A percentile compares a stretch with the other conserved stretches of the same genome.
Evolutionary conservation across 2,113 vertebrate species (phyloP).

Genomic region (Mobula hypostoma): DNA sequence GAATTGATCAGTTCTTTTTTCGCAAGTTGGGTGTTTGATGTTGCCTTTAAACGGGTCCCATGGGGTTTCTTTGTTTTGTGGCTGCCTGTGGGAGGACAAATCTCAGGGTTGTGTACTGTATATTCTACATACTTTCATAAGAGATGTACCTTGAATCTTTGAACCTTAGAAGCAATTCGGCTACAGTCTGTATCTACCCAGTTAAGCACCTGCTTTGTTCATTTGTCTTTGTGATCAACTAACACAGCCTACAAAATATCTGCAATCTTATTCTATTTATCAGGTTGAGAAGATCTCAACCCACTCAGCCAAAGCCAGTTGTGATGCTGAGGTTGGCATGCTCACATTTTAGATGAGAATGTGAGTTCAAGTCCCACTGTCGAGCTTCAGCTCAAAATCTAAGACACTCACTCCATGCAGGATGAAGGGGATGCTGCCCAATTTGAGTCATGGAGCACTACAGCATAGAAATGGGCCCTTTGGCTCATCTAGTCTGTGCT

Average conservation of each 20-base stretch:
- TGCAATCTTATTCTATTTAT: not conserved
- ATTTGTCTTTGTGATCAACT: not conserved
- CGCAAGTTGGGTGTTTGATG: no score
- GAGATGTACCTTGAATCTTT: no score
- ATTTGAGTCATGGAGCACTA: no score
- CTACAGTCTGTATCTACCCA: not conserved
- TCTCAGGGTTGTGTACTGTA: no score
- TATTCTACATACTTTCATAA: no score
- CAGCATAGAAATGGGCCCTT: no score
- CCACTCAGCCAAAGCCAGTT: no score
- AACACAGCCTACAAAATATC: not conserved
- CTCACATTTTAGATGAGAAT: not conserved
- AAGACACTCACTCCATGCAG: not conserved
- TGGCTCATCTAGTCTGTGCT: no score
- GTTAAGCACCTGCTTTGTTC: not conserved
- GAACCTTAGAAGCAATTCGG: not conserved
- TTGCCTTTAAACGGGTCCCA: no score
- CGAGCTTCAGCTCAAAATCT: not conserved
- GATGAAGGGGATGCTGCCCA: not conserved
- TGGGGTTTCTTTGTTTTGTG: no score
- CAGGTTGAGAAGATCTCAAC: not conserved
- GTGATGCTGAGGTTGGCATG: not conserved
- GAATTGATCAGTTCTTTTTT: no score
- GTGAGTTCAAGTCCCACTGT: not conserved
- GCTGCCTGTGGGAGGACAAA: no score